Conservation (phyloP, 2,113 vertebrate species). For the Pituophis catenifer region DNA sequence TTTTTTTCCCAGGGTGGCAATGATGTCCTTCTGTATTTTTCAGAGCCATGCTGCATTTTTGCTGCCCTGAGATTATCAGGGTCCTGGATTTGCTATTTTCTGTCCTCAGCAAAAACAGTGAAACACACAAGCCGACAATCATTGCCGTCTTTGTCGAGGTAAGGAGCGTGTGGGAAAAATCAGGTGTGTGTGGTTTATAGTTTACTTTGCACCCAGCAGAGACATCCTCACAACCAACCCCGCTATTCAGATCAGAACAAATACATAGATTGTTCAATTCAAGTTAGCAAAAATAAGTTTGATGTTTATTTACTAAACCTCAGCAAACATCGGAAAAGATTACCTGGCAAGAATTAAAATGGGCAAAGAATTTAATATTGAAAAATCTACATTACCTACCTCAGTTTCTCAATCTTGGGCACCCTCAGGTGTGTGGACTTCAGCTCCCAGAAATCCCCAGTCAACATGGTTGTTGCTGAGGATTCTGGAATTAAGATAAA, state of each 20-base stretch:
- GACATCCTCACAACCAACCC: not conserved
- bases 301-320: not conserved
- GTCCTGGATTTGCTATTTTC: constrained; percentile 9
- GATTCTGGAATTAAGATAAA: not conserved
- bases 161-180: not conserved
- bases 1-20: not conserved
- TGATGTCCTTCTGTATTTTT: not conserved
- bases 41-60: constrained; percentile 13
- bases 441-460: not conserved
- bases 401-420: not conserved
- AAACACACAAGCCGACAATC: not conserved
- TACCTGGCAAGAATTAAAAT: not conserved
- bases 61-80: not conserved
- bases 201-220: not conserved
- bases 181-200: not conserved
- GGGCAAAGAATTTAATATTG: not conserved
- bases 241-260: not conserved
- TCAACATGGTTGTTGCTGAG: not conserved
- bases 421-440: no score
- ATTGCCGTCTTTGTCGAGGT: constrained; percentile 26
- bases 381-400: not conserved
- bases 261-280: not conserved
- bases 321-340: not conserved
- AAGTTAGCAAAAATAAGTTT: not conserved
- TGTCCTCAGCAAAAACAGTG: not conserved